Percentiles rank a stretch among this genome's conserved stretches.
phyloP scores from a whole-genome alignment of 2,888 invertebrate species.

The Eupithecia inturbata region DNA sequence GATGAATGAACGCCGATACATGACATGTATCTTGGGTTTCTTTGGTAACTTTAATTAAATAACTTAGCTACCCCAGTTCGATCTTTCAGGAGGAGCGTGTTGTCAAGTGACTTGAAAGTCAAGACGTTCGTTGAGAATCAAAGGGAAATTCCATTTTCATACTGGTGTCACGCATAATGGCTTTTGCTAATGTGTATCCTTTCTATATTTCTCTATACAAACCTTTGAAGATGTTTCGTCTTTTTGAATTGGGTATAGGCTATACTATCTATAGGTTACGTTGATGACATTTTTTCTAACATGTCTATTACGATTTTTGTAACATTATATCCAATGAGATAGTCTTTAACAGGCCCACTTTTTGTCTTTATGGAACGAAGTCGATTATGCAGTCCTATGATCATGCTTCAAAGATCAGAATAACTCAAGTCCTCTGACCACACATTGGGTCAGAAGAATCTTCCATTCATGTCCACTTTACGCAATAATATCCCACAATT shows the following conservation, averaged over 20 bases:
- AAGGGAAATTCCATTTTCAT: neutral
- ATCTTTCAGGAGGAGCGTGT: constrained; percentile 54
- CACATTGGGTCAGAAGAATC: neutral
- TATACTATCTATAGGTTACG: neutral
- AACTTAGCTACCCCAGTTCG: constrained; percentile 48
- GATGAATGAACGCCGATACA: neutral
- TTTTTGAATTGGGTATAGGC: neutral
- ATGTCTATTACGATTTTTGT: neutral
- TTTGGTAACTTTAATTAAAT: constrained; percentile 22
- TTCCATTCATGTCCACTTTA: neutral
- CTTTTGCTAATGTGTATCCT: neutral
- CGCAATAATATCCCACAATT: neutral
- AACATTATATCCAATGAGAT: neutral
- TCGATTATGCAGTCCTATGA: neutral
- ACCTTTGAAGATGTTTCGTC: neutral
- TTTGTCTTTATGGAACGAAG: neutral
- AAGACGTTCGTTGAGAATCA: neutral
- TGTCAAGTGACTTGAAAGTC: constrained; percentile 52
- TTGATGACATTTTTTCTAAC: neutral
- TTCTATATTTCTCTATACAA: neutral
- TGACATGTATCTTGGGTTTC: constrained; percentile 11
- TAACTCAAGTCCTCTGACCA: neutral
- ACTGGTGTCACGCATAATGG: neutral
- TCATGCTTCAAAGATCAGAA: neutral
- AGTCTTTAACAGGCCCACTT: neutral